A percentile compares a stretch with the other conserved stretches of the same genome.
Conservation (phyloP, 2,797 vertebrate genomes). For the Spheniscus humboldti region DNA sequence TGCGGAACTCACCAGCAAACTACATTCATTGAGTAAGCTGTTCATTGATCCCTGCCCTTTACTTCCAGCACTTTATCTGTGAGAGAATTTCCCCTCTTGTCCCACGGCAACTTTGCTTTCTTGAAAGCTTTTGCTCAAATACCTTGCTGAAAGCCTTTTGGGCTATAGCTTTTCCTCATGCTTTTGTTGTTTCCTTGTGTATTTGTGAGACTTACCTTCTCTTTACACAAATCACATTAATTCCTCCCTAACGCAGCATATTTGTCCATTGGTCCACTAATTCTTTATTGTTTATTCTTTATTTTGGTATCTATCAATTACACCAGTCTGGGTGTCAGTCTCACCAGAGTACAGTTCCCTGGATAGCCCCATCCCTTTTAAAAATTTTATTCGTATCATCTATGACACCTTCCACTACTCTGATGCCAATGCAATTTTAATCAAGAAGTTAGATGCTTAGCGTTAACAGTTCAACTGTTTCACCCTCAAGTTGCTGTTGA, state of each 20-base stretch:
- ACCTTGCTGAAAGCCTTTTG: background rate
- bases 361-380: background rate
- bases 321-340: background rate
- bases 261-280: background rate
- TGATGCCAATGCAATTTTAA: background rate
- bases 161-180: background rate
- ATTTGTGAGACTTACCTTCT: background rate
- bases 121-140: background rate
- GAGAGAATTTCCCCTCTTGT: background rate
- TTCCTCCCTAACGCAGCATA: background rate
- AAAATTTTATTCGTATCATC: background rate
- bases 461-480: background rate
- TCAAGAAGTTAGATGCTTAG: background rate
- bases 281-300: background rate
- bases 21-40: background rate
- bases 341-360: background rate
- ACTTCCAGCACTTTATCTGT: background rate
- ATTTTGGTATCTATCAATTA: background rate
- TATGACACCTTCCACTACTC: background rate
- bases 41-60: background rate
- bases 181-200: background rate
- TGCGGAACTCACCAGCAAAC: background rate
- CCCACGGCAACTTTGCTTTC: background rate
- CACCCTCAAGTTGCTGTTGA: background rate
- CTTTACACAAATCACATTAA: background rate